phyloP scores from a whole-genome alignment of 2,797 vertebrate species.

The Channallabes apus region DNA sequence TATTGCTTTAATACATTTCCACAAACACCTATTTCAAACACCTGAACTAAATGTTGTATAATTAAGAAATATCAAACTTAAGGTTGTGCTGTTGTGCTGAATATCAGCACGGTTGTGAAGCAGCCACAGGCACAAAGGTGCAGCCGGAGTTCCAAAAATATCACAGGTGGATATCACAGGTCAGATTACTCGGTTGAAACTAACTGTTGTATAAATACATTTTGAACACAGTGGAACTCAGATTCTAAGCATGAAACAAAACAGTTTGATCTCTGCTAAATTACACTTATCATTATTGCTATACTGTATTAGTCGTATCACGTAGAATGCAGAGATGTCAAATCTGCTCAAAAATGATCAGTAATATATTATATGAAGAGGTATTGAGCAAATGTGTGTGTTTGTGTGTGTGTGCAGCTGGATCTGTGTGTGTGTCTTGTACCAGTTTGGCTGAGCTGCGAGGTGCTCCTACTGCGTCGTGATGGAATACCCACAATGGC shows the following conservation, averaged over 20 bases:
- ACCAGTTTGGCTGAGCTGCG: constrained; percentile 97
- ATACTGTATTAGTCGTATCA: no score
- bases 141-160: no score
- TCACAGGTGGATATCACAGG: no score
- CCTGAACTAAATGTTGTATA: no score
- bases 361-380: background rate
- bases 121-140: no score
- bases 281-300: background rate
- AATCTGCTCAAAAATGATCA: background rate
- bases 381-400: background rate
- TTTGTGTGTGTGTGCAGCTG: background rate
- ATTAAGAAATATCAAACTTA: no score
- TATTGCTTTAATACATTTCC: no score
- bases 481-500: constrained; percentile 87
- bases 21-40: no score
- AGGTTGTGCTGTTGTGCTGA: no score
- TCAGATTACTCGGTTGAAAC: no score
- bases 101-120: no score
- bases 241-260: background rate
- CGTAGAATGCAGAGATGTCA: background rate
- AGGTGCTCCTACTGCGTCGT: constrained; percentile 92
- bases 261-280: background rate
- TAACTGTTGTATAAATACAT: background rate
- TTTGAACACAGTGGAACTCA: background rate
- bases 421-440: constrained; percentile 18